Evolutionary conservation across 2,113 vertebrate species (phyloP), one percentile per base, ranked within the genome.

Genomic region (Pluvianellus socialis): DNA sequence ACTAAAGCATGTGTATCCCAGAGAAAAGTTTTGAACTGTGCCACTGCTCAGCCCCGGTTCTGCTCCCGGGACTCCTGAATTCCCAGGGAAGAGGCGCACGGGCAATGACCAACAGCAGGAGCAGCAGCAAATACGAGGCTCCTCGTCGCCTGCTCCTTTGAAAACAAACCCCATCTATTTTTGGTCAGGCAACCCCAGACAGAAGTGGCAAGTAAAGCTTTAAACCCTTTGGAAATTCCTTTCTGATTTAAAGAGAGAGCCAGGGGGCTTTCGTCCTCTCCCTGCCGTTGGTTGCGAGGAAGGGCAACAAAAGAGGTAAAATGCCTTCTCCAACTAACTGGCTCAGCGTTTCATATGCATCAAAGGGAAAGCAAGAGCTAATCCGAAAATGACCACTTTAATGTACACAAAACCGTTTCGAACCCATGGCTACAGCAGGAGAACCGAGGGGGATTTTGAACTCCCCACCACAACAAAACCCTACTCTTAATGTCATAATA

Each of bases 401-500:
- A 93, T 94, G 95, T 89, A 94, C 91, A 95, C 92, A 92, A 91
- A 91, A 97, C 95, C 97, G 95, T 96, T 97, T 88, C 95, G 32
- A 96, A 97, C 92, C 92, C 92, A 72, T 88, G 94, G 97, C 94
- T 95, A 97, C 97, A 94, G 96, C 87, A 94, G 96, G 96, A 95
- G 96, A 96, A 96, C 96, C 44, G 85, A 97, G 96, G 94, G 77
- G 86, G 90, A 94, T 96, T 95, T 94, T 38, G 45, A 91, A 66
- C 83, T 50, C 81, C 12, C 75, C 83, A 71, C 93, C 95, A 96
- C 92, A 95, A 96, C 94, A 96, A 96, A 97, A 96, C 88, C 81
- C 77, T 56, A 53, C 91, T 61, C 88, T 97, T 98, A 98, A 97
- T 96, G 96, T 96, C 96, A 97, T 96, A 97, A 97, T 98, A 97